These are phyloP conservation scores for Platycheirus albimanus DNA, from an alignment of 2,888 invertebrate genomes.

Conservation along the genomic window DNA sequence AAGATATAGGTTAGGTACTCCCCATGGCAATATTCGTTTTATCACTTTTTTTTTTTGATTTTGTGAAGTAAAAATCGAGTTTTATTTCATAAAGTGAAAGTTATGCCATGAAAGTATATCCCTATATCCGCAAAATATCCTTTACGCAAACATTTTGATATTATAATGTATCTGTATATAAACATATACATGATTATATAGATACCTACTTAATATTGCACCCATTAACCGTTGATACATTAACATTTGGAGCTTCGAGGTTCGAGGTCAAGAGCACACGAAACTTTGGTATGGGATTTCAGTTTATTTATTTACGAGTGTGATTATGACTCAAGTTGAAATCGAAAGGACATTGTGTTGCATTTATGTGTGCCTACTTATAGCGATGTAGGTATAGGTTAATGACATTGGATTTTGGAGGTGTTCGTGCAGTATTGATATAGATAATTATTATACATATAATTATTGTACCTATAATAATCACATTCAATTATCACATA, in stretches of 20 bases:
- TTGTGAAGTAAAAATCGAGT: constrained; percentile 61
- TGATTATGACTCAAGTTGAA: constrained; percentile 39
- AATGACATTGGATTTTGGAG: neutral
- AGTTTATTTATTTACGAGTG: constrained; percentile 68
- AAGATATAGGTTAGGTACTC: constrained; percentile 24
- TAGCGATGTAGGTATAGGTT: no score
- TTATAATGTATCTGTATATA: neutral
- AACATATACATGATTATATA: neutral
- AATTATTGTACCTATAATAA: neutral
- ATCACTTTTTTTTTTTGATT: constrained; percentile 46
- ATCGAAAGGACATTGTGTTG: constrained; percentile 40
- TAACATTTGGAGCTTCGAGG: no score
- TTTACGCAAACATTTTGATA: constrained; percentile 12
- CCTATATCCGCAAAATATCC: constrained; percentile 8
- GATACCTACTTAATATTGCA: constrained; percentile 46
- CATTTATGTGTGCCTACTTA: neutral
- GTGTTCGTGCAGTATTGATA: neutral
- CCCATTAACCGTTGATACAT: constrained; percentile 54
- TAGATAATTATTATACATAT: neutral
- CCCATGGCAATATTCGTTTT: constrained; percentile 68
- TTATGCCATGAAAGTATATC: constrained; percentile 48
- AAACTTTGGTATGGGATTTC: constrained; percentile 45
- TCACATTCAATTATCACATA: no score
- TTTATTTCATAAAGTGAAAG: constrained; percentile 67
- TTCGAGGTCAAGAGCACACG: constrained; percentile 65